Conservation (phyloP, 2,888 invertebrate genomes). For the Embidobia sp. region DNA sequence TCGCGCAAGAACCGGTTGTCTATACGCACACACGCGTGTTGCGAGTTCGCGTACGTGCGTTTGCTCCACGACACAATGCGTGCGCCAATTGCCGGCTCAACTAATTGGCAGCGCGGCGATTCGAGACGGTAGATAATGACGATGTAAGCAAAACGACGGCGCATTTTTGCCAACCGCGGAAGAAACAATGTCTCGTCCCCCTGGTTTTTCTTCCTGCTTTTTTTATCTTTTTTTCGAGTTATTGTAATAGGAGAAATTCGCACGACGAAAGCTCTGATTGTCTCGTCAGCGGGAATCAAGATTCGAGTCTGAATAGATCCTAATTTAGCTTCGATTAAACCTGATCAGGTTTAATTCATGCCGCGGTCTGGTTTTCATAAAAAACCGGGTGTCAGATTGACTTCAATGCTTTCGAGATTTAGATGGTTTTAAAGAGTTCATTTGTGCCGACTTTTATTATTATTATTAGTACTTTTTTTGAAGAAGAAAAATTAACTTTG, state of each 20-base stretch:
- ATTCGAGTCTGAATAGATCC: slow-evolving; percentile 26
- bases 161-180: slow-evolving; percentile 24
- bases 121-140: slow-evolving; percentile 29
- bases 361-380: slow-evolving; percentile 13
- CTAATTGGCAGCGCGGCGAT: slow-evolving; percentile 52
- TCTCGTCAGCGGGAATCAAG: neutral
- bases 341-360: slow-evolving; percentile 41
- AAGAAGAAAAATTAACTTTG: too few relatives aligned
- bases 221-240: neutral
- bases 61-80: slow-evolving; percentile 33
- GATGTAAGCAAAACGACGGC: slow-evolving; percentile 25
- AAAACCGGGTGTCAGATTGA: slow-evolving; percentile 11
- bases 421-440: too few relatives aligned
- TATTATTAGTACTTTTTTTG: too few relatives aligned
- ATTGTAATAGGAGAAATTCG: slow-evolving; percentile 57
- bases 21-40: neutral
- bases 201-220: neutral
- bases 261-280: slow-evolving; percentile 33
- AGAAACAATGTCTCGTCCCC: slow-evolving; percentile 36
- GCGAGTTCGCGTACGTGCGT: slow-evolving; percentile 29
- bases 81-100: slow-evolving; percentile 40
- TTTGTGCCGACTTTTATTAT: too few relatives aligned
- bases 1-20: slow-evolving; percentile 32
- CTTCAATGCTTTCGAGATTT: too few relatives aligned
- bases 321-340: slow-evolving; percentile 23